Base-by-base conservation (phyloP, 1,140 invertebrate species). In the Leptopilina boulardi region DNA sequence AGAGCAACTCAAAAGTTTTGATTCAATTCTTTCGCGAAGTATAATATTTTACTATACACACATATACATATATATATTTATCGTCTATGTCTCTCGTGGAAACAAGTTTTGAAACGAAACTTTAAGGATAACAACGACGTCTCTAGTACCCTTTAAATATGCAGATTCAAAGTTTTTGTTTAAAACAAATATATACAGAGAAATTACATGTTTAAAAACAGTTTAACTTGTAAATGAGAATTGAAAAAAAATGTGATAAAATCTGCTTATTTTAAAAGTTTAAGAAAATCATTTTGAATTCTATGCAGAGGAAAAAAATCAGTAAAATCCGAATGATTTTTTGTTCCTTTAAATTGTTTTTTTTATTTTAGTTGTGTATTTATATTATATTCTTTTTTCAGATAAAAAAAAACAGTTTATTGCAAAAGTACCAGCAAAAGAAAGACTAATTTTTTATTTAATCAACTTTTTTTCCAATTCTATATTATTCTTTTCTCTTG, bases 121-220 rank as follows among this genome's bases (percentile, higher is more conserved):
- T 66, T 30, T 66, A 23, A 6, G 54, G 54, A 23, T 21, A 56
- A 23, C 54, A 23, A 41, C 3, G 19, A 10, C 13, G 6, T 56
- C 6, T 18, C 54, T 11, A 56, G 54, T 23, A n/a, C n/a, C 34
- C 34, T 66, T 66, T 66, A 66, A 66, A 66, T 66, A 66, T 66
- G 59, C 59, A 34, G 26, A 66, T 30, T 66, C 3, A 15, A 30
- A 66, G 23, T 66, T n/a, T n/a, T 26, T 30, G 26, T 13, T 30
- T 66, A 30, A 21, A 66, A 26, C n/a, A n/a, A n/a, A n/a, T n/a
- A n/a, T n/a, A n/a, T n/a, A n/a, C n/a, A n/a, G n/a, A 13, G 23
- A 66, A 30, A 11, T 30, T 23, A n/a, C 15, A 66, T 15, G 59
- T 66, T n/a, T n/a, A 66, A 66, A 66, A 8, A 66, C 23, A 66